Conservation (phyloP, 2,888 invertebrate genomes). For the Trichacis sp. region DNA sequence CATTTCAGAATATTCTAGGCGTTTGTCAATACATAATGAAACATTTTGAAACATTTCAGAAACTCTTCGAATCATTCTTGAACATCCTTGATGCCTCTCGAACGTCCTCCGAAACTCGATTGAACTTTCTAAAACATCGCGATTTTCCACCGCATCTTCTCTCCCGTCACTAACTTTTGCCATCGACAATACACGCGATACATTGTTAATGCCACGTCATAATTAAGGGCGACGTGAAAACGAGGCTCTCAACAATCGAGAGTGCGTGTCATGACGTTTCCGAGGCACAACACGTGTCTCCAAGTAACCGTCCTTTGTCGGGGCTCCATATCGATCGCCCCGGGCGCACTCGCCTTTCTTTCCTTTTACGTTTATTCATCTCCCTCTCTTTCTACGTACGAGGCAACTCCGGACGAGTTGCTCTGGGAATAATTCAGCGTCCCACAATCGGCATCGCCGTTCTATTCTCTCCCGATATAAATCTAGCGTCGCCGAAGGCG, state of each 20-base stretch:
- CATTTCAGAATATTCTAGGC: too few species aligned
- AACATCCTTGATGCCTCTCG: too few species aligned
- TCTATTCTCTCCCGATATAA: conserved; percentile 18
- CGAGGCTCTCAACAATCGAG: conserved; percentile 2
- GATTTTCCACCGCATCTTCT: too few species aligned
- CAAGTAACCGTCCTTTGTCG: conserved; percentile 16
- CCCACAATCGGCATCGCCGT: conserved; percentile 25
- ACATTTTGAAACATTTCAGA: too few species aligned
- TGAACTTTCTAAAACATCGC: too few species aligned
- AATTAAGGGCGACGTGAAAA: background rate
- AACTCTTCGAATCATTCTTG: too few species aligned
- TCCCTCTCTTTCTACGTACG: background rate
- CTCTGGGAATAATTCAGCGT: conserved; percentile 9
- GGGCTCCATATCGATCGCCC: conserved; percentile 16
- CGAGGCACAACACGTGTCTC: conserved; percentile 6
- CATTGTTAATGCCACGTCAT: conserved; percentile 3
- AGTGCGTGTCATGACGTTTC: conserved; percentile 7
- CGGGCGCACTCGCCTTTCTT: conserved; percentile 8
- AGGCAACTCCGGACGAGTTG: too few species aligned
- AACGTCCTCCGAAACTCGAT: too few species aligned
- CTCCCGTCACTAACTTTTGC: too few species aligned
- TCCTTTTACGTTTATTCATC: conserved; percentile 23
- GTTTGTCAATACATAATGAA: too few species aligned
- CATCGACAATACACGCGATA: background rate
- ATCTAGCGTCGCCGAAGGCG: conserved; percentile 32